Evolutionary conservation across 1,140 invertebrate genomes (phyloP).

Genomic region (Sinonovacula constricta): DNA sequence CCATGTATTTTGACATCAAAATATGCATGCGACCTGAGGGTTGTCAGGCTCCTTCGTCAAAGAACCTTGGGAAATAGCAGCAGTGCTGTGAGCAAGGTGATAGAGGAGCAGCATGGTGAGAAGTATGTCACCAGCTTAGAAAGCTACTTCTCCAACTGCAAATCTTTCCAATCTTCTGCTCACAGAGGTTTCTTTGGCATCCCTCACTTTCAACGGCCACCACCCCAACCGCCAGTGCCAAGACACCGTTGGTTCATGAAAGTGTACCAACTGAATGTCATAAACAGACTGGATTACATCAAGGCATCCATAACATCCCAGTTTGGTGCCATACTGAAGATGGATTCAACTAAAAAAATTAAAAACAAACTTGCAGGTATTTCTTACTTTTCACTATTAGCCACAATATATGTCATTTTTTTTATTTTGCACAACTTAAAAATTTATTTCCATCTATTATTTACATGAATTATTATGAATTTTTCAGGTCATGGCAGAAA

Average conservation of each 20-base stretch:
- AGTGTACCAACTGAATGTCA: conserved; percentile 51
- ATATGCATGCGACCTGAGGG: conserved; percentile 43
- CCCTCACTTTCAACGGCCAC: conserved; percentile 6
- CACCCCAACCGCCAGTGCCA: conserved; percentile 11
- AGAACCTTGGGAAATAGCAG: conserved; percentile 52
- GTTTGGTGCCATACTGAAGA: conserved; percentile 58
- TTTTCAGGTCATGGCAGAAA: conserved; percentile 3
- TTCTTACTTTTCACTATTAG: too few relatives aligned
- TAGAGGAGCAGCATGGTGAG: conserved; percentile 37
- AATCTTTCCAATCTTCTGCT: conserved; percentile 1
- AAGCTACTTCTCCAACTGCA: conserved; percentile 24
- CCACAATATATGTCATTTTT: too few relatives aligned
- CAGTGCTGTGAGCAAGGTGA: conserved; percentile 29
- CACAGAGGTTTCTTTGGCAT: background rate
- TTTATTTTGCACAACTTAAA: too few relatives aligned
- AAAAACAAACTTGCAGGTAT: conserved; percentile 30
- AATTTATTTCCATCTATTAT: too few relatives aligned
- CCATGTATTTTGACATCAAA: conserved; percentile 4
- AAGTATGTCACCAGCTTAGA: background rate
- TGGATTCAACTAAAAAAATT: conserved; percentile 55
- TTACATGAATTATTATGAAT: too few relatives aligned
- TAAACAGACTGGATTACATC: conserved; percentile 41
- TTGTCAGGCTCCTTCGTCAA: conserved; percentile 47
- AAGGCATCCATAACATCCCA: conserved; percentile 57
- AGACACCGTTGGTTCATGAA: conserved; percentile 51